Evolutionary conservation across 2,888 invertebrate species (phyloP).

Genomic region (Aquatica leii): DNA sequence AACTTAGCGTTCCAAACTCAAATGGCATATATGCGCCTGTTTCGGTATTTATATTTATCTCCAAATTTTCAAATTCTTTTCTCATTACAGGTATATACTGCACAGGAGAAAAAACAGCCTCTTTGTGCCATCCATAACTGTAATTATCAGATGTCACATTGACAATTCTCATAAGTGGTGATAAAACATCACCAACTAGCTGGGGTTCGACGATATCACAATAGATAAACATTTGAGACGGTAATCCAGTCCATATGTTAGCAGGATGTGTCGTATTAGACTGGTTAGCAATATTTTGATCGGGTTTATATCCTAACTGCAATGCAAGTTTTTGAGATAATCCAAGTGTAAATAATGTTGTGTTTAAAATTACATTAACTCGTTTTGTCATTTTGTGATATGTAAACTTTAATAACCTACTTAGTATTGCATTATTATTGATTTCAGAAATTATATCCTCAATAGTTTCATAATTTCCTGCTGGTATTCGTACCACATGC

Average conservation of each 20-base stretch:
- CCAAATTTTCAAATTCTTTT: too few relatives aligned
- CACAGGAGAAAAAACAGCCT: neutral
- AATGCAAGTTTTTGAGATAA: neutral
- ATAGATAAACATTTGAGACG: slow-evolving; percentile 10
- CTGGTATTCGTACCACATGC: neutral
- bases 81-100: too few relatives aligned
- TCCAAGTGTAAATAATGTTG: neutral
- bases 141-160: too few relatives aligned
- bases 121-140: neutral
- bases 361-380: neutral
- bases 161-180: slow-evolving; percentile 2
- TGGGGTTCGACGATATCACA: slow-evolving; percentile 1
- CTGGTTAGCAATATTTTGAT: too few relatives aligned
- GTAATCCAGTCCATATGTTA: neutral
- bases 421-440: too few relatives aligned
- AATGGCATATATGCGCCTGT: too few relatives aligned
- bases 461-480: neutral
- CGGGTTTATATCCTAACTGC: slow-evolving; percentile 2
- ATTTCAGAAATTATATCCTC: neutral
- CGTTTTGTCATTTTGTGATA: neutral
- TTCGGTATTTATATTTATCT: too few relatives aligned
- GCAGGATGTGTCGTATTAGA: neutral
- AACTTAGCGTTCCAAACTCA: too few relatives aligned
- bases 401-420: too few relatives aligned
- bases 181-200: slow-evolving; percentile 12